Evolutionary conservation across 37 sponge, comb jelly and placozoan genomes (phyloP).

Genomic region (Halisarca cf. caerulea): DNA sequence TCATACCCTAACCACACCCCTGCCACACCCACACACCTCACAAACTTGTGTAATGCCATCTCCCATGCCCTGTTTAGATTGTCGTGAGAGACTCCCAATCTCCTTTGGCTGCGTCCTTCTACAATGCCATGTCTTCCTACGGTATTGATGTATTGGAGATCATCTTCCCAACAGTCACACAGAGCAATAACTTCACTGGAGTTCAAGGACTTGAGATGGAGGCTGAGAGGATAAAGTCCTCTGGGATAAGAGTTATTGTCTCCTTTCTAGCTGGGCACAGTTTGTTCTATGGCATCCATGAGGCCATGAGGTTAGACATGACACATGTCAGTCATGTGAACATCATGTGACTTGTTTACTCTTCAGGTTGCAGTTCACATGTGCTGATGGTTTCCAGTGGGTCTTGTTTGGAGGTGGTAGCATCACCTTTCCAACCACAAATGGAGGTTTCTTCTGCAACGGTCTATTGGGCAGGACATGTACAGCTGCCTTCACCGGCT

Average conservation of each 20-base stretch:
- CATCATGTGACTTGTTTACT: neutral
- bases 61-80: too few species aligned
- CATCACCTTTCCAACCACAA: constrained; percentile 10
- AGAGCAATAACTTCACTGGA: neutral
- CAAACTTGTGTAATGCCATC: too few species aligned
- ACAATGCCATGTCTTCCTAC: constrained; percentile 30
- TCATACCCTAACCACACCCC: too few species aligned
- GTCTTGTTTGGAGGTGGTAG: neutral
- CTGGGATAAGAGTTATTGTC: constrained; percentile 37
- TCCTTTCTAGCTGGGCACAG: neutral
- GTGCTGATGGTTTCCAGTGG: constrained; percentile 44
- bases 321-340: too few species aligned
- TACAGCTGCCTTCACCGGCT: constrained; percentile 31
- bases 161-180: neutral
- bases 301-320: constrained; percentile 41
- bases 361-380: constrained; percentile 27
- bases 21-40: too few species aligned
- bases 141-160: constrained; percentile 41
- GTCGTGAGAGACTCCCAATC: constrained; percentile 26
- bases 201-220: constrained; percentile 1
- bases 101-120: constrained; percentile 39
- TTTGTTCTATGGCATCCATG: constrained; percentile 28
- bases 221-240: constrained; percentile 32
- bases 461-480: constrained; percentile 13
- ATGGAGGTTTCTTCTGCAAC: neutral